Evolutionary conservation across 2,888 invertebrate species (phyloP).

Genomic region (Tipula helvola): DNA sequence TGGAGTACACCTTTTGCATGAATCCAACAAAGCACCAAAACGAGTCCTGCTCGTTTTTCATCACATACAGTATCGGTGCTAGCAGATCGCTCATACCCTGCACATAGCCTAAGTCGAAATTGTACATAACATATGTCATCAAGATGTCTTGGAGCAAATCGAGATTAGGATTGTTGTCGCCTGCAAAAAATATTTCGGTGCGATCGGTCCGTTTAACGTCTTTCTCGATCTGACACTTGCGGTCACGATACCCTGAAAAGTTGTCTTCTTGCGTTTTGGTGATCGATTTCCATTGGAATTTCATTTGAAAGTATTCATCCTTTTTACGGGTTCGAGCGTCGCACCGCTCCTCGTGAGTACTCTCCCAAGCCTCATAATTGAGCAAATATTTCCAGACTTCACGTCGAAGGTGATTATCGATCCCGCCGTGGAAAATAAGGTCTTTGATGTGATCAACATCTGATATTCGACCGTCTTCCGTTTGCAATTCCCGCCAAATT

Average conservation of each 20-base stretch:
- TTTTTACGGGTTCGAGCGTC: constrained; percentile 56
- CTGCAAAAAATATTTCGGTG: constrained; percentile 80
- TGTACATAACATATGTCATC: constrained; percentile 98
- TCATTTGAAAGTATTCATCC: constrained; percentile 89
- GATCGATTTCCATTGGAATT: constrained; percentile 91
- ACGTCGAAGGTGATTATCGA: constrained; percentile 39
- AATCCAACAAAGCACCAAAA: constrained; percentile 99
- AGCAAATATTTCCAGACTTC: constrained; percentile 94
- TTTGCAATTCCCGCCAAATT: constrained; percentile 73
- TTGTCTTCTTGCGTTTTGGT: constrained; percentile 73
- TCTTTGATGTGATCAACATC: constrained; percentile 68
- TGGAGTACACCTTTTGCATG: constrained; percentile 83
- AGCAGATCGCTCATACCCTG: constrained; percentile 97
- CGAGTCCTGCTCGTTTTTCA: constrained; percentile 88
- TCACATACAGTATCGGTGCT: constrained; percentile 77
- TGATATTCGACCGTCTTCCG: constrained; percentile 65
- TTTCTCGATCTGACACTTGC: constrained; percentile 91
- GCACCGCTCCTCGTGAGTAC: constrained; percentile 57
- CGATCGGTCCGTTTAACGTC: constrained; percentile 95
- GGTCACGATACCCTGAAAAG: constrained; percentile 77
- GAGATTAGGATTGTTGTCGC: constrained; percentile 84
- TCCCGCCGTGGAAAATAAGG: not conserved
- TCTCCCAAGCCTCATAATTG: constrained; percentile 76
- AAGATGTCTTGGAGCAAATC: constrained; percentile 77
- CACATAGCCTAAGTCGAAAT: constrained; percentile 93